These are phyloP conservation scores for Bolborhynchus lineola DNA, from an alignment of 2,113 vertebrate genomes.

Conservation along the genomic window DNA sequence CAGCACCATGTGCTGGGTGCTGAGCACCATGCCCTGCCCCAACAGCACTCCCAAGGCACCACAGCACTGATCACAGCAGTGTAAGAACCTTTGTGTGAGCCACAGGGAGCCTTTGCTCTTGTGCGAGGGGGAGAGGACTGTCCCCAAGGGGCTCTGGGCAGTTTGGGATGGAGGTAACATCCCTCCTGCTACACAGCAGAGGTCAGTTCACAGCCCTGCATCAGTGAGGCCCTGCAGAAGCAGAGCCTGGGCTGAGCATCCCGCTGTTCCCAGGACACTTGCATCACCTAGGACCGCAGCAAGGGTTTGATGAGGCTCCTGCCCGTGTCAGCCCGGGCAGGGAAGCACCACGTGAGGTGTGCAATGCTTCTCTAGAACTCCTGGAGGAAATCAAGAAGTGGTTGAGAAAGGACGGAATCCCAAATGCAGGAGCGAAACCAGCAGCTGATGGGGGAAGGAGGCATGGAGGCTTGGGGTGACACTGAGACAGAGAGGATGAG, in stretches of 20 bases:
- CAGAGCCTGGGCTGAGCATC: not conserved
- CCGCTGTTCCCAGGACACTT: accelerated
- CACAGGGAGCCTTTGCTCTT: not conserved
- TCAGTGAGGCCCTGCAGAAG: not conserved
- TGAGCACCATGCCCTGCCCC: not conserved
- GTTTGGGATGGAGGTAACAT: not conserved
- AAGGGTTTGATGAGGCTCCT: not conserved
- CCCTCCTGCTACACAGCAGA: not conserved
- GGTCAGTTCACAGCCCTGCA: not conserved
- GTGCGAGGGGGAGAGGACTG: not conserved
- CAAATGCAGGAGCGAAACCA: not conserved
- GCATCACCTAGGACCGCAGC: not conserved
- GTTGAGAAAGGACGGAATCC: not conserved
- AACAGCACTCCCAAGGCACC: not conserved
- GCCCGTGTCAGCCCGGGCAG: not conserved
- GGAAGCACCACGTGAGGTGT: accelerated
- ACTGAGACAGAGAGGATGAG: not conserved
- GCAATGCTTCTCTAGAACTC: not conserved
- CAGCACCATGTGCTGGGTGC: not conserved
- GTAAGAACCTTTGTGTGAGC: not conserved
- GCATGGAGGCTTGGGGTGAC: not conserved
- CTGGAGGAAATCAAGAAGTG: not conserved
- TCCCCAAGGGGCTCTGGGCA: accelerated
- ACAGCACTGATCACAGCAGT: accelerated
- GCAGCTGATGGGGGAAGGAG: not conserved